Evolutionary conservation across 2,888 invertebrate species (phyloP), one percentile per base, ranked within the genome.

Genomic region (Blomia tropicalis): DNA sequence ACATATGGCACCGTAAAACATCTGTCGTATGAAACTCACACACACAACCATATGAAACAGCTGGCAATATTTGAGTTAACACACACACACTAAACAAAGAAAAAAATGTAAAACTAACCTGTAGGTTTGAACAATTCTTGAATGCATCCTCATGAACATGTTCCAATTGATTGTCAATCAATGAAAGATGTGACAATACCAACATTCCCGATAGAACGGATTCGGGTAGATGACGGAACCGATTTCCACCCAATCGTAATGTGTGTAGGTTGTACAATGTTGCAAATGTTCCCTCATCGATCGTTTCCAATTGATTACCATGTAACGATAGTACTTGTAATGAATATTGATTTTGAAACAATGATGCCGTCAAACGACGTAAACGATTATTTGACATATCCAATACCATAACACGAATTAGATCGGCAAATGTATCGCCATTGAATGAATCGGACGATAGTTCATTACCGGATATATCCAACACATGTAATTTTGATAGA

Each of bases 221-320:
- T 1, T 85, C 84, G 73, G 89, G 87, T 68, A 91, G 79, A 71
- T 84, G 83, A 69, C 83, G 83, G 69, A 91, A 81, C 73, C 83
- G 83, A 76, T 91, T 91, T 74, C 84, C 84, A 2, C 87, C 87
- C 68, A 91, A 78, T 64, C 88, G 81, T 68, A 91, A 77, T 17
- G 89, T 89, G 75, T 91, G 90, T 66, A 91, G 78, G 76, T 91
- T 91, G 73, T 87, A 89, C 84, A 90, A 85, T 3, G 88, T 85
- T 43, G 87, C 81, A 73, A 91, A 91, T 1, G 89, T 86, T 70
- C 88, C 86, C 5, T 87, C 85, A 5, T 85, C 84, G 66, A 91
- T 84, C 64, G 80, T 83, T 72, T 87, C 85, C 62, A 91, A 76
- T 71, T 82, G 80, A 73, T 91, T 91, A 73, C 86, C 82, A 69